Evolutionary conservation across 2,888 invertebrate genomes (phyloP).

Genomic region (Drosophila cracens): DNA sequence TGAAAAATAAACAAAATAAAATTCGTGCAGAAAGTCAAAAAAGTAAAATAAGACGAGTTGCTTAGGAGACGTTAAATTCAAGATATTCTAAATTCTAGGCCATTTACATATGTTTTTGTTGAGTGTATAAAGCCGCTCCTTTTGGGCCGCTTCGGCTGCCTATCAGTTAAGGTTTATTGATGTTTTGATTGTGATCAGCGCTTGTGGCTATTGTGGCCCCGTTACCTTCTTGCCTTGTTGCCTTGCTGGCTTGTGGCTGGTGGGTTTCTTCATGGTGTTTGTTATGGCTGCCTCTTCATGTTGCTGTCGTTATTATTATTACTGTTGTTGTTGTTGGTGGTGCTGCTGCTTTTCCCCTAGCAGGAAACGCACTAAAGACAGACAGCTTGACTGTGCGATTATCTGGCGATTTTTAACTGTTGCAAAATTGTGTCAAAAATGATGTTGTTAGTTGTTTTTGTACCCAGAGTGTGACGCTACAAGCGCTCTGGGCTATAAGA

Average conservation of each 20-base stretch:
- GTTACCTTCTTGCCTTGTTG: slow-evolving; percentile 28
- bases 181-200: slow-evolving; percentile 78
- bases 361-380: slow-evolving; percentile 40
- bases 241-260: slow-evolving; percentile 22
- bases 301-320: slow-evolving; percentile 40
- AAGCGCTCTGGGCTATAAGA: neutral
- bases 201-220: slow-evolving; percentile 65
- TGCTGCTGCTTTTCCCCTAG: slow-evolving; percentile 13
- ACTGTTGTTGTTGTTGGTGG: slow-evolving; percentile 15
- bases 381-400: slow-evolving; percentile 34
- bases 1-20: too few relatives aligned
- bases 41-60: neutral
- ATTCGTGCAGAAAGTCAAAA: neutral
- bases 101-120: neutral
- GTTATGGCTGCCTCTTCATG: slow-evolving; percentile 66
- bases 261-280: slow-evolving; percentile 64
- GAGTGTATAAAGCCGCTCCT: slow-evolving; percentile 26
- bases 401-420: slow-evolving; percentile 66
- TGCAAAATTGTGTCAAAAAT: slow-evolving; percentile 77
- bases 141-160: slow-evolving; percentile 42
- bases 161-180: slow-evolving; percentile 81
- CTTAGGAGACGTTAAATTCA: neutral
- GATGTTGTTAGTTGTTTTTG: slow-evolving; percentile 64
- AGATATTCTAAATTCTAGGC: neutral
- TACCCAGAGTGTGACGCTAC: slow-evolving; percentile 31